Conservation (phyloP, 2,888 invertebrate genomes). For the Parnassius smintheus region DNA sequence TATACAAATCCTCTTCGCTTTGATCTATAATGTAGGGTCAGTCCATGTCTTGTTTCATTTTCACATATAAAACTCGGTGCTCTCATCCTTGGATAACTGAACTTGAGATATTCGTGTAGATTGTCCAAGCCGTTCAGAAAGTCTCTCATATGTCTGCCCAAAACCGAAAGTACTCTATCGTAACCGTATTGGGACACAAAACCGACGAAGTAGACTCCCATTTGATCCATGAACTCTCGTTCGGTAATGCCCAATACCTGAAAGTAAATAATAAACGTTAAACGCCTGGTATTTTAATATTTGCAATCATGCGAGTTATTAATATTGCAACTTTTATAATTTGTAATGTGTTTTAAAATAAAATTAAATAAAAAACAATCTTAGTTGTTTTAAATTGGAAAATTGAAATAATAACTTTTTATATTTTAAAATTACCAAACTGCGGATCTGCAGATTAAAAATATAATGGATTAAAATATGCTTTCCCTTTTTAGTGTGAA, state of each 20-base stretch:
- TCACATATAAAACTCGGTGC: constrained; percentile 99
- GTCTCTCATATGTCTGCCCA: constrained; percentile 96
- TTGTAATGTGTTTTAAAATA: not conserved
- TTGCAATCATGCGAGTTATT: not conserved
- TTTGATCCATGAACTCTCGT: constrained; percentile 94
- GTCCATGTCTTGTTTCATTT: constrained; percentile 94
- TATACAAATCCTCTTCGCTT: constrained; percentile 96
- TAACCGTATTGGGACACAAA: constrained; percentile 98
- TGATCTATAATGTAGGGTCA: constrained; percentile 96
- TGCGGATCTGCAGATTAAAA: no score
- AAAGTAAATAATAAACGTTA: constrained; percentile 31
- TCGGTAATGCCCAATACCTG: constrained; percentile 94
- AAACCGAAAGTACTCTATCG: constrained; percentile 92
- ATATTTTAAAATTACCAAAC: no score
- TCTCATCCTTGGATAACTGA: constrained; percentile 93
- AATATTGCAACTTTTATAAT: not conserved
- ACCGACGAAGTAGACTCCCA: constrained; percentile 96
- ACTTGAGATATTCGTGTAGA: constrained; percentile 97
- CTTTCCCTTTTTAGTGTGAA: no score
- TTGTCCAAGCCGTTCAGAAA: constrained; percentile 98
- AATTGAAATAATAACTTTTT: no score
- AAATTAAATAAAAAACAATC: no score
- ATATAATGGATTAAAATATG: no score
- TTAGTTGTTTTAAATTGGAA: no score
- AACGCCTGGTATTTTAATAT: constrained; percentile 5